A percentile compares a stretch with the other conserved stretches of the same genome.
Evolutionary conservation across 2,113 vertebrate species (phyloP).

Genomic region (Raja brachyura): DNA sequence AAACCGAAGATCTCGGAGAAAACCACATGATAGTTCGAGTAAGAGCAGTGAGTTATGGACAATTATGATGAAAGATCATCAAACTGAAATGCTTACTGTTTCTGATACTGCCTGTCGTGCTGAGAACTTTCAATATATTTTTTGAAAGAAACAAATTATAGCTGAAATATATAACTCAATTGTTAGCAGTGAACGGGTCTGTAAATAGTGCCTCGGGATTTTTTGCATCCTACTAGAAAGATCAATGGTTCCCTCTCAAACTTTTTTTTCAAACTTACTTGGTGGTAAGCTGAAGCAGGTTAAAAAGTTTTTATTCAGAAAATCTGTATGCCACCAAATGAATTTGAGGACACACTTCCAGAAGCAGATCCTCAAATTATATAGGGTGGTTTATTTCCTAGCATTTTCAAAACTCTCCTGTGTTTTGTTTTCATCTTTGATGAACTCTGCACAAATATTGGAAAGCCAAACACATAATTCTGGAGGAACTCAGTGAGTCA

Average conservation of each 20-base stretch:
- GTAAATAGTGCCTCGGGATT: not conserved
- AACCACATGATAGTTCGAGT: too few species aligned
- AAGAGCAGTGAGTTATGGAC: not conserved
- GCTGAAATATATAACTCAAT: not conserved
- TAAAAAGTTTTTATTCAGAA: not conserved
- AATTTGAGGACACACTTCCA: not conserved
- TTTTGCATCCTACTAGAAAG: not conserved
- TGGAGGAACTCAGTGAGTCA: not conserved
- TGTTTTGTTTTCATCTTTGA: not conserved
- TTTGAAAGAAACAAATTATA: too few species aligned
- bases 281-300: not conserved
- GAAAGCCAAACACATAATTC: not conserved
- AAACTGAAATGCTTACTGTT: too few species aligned
- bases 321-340: not conserved
- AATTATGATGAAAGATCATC: too few species aligned
- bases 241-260: not conserved
- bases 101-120: too few species aligned
- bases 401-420: not conserved
- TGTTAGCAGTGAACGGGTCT: not conserved
- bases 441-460: not conserved
- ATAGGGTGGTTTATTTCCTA: not conserved
- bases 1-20: too few species aligned
- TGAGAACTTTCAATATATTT: too few species aligned
- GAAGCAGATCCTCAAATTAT: not conserved
- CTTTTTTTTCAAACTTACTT: not conserved